Conservation (phyloP, 2,113 vertebrate species). For the Smithornis capensis region DNA sequence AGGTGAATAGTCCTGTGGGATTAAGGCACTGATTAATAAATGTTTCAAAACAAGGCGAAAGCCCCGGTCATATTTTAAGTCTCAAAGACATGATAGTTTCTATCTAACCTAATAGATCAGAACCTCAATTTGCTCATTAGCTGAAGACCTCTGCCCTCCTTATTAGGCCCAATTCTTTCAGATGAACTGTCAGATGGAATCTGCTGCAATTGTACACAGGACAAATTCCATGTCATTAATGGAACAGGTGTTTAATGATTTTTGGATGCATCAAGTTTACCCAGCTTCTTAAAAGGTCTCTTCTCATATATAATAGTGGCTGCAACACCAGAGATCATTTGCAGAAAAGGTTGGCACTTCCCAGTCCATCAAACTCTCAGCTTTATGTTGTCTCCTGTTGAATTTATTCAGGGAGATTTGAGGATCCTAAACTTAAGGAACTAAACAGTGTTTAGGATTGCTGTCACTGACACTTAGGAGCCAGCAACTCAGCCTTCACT, state of each 20-base stretch:
- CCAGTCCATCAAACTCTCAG: neutral
- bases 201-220: slow-evolving; percentile 21
- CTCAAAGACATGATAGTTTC: slow-evolving; percentile 26
- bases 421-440: neutral
- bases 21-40: slow-evolving; percentile 17
- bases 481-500: neutral
- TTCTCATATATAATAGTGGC: neutral
- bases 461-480: neutral
- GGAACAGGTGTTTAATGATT: slow-evolving; percentile 42
- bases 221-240: slow-evolving; percentile 36
- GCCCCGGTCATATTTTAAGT: neutral
- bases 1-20: neutral
- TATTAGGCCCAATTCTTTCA: slow-evolving; percentile 38
- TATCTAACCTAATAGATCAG: slow-evolving; percentile 47
- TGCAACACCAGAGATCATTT: neutral
- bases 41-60: slow-evolving; percentile 41
- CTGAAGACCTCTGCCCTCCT: slow-evolving; percentile 54
- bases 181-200: slow-evolving; percentile 23
- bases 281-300: neutral
- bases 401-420: neutral
- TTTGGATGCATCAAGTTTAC: slow-evolving; percentile 45
- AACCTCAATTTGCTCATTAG: slow-evolving; percentile 49
- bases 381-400: neutral
- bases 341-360: neutral
- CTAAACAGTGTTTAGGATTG: neutral